Conservation (phyloP, 2,113 vertebrate genomes). For the Eulacestoma nigropectus region DNA sequence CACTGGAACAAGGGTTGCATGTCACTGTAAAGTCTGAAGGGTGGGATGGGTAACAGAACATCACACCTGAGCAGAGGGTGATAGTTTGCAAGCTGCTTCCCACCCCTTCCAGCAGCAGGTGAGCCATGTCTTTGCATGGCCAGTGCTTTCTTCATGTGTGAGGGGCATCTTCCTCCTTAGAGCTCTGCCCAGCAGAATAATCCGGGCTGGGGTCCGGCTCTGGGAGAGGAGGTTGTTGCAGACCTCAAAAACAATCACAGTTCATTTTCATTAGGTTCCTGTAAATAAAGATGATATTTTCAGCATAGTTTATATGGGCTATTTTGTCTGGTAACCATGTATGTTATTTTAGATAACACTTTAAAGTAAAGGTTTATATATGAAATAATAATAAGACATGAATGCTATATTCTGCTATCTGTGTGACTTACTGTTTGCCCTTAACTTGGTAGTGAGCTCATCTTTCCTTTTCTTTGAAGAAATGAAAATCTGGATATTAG, state of each 20-base stretch:
- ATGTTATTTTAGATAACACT: conserved; percentile 37
- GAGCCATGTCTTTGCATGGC: not conserved
- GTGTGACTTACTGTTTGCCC: not conserved
- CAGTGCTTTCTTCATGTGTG: not conserved
- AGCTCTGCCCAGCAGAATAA: not conserved
- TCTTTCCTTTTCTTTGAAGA: conserved; percentile 6
- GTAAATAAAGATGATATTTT: conserved; percentile 54
- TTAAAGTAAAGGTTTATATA: conserved; percentile 33
- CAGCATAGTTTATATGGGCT: conserved; percentile 30
- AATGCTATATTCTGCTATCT: not conserved
- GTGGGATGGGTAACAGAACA: not conserved
- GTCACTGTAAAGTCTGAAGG: not conserved
- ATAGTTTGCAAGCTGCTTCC: not conserved
- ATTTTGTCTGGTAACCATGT: conserved; percentile 36
- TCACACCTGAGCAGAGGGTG: not conserved
- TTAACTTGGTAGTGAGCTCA: not conserved
- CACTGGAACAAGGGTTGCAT: not conserved
- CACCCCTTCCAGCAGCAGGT: not conserved
- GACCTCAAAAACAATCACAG: not conserved
- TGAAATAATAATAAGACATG: not conserved
- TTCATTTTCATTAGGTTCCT: not conserved
- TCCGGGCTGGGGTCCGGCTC: not conserved
- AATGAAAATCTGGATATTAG: conserved; percentile 5
- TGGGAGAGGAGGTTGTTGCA: not conserved
- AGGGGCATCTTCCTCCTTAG: not conserved